phyloP scores from a whole-genome alignment of 2,888 invertebrate genomes.

The Oligia latruncula region DNA sequence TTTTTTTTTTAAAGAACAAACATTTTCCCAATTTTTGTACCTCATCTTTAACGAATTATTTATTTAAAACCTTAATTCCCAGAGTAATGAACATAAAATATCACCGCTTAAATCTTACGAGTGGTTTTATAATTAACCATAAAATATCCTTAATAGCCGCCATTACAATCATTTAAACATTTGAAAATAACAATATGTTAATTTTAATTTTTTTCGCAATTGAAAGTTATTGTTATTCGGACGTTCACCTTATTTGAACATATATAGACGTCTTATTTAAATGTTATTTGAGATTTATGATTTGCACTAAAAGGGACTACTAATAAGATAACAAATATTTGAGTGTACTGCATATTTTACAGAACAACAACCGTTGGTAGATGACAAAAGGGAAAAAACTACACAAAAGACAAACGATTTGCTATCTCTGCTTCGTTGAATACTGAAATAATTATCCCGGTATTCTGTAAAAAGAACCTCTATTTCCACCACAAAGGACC shows the following conservation, averaged over 20 bases:
- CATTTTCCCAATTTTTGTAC: not conserved
- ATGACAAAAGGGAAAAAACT: not conserved
- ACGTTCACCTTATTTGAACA: constrained; percentile 10
- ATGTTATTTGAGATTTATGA: constrained; percentile 18
- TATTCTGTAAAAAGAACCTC: constrained; percentile 21
- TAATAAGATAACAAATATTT: constrained; percentile 20
- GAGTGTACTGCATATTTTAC: not conserved
- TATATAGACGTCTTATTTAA: constrained; percentile 29
- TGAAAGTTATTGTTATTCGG: constrained; percentile 26
- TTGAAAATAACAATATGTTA: constrained; percentile 27
- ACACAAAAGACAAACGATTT: constrained; percentile 33
- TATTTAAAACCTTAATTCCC: constrained; percentile 19
- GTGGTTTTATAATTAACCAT: constrained; percentile 45
- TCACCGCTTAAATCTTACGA: constrained; percentile 28
- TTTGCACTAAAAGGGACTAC: constrained; percentile 18
- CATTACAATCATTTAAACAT: constrained; percentile 35
- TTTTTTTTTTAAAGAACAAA: not conserved
- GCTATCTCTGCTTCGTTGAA: constrained; percentile 13
- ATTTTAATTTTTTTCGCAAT: constrained; percentile 21
- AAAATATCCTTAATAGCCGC: constrained; percentile 37
- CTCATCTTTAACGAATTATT: constrained; percentile 2
- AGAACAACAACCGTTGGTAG: constrained; percentile 4
- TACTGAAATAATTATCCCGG: constrained; percentile 37
- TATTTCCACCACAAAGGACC: constrained; percentile 21
- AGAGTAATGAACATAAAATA: constrained; percentile 35